These are phyloP conservation scores for Sternotherus odoratus DNA, from an alignment of 2,797 vertebrate species.

Conservation along the genomic window DNA sequence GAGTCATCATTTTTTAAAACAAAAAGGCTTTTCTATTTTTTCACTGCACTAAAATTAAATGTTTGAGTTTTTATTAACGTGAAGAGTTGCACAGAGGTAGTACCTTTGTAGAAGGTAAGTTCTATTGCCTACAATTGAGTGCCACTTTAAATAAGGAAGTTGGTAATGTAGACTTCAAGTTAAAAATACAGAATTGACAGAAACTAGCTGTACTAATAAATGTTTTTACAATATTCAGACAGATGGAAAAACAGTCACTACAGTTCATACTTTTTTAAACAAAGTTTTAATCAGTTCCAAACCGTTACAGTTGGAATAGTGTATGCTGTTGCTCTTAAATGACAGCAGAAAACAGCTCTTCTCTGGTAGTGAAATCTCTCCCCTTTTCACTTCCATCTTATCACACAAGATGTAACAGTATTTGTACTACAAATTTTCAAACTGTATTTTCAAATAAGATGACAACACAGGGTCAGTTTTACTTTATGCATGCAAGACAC, in stretches of 20 bases:
- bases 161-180: neutral
- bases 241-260: neutral
- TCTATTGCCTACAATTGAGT: accelerated
- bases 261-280: constrained; percentile 16
- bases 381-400: neutral
- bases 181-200: neutral
- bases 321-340: neutral
- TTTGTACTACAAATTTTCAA: constrained; percentile 20
- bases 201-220: neutral
- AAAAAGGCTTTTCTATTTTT: neutral
- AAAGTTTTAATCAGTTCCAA: constrained; percentile 69
- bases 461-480: constrained; percentile 44
- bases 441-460: constrained; percentile 17
- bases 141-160: neutral
- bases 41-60: neutral
- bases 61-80: neutral
- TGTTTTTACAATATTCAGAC: neutral
- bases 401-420: constrained; percentile 8
- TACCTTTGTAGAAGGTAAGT: neutral
- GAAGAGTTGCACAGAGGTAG: neutral
- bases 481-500: constrained; percentile 49
- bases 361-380: neutral
- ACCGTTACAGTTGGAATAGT: constrained; percentile 15
- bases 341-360: constrained; percentile 1
- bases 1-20: neutral